These are phyloP conservation scores for Pantherophis guttatus DNA, from an alignment of 2,113 vertebrate species.

Conservation along the genomic window DNA sequence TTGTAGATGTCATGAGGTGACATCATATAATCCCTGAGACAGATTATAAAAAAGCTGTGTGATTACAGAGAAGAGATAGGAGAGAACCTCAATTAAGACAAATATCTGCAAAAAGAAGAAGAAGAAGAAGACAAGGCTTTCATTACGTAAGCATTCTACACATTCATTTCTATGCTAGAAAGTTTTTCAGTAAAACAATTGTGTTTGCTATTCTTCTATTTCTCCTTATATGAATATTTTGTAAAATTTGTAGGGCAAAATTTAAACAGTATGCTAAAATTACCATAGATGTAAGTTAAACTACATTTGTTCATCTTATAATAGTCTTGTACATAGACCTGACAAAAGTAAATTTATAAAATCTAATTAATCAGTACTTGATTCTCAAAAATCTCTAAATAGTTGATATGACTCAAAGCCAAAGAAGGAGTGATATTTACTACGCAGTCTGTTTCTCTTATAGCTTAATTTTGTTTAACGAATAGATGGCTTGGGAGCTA, in stretches of 20 bases:
- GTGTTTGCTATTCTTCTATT: neutral
- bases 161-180: neutral
- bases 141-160: constrained; percentile 16
- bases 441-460: neutral
- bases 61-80: neutral
- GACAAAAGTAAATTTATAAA: neutral
- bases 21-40: neutral
- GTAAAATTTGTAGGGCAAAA: neutral
- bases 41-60: constrained; percentile 25
- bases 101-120: neutral
- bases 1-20: fast-evolving
- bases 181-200: neutral
- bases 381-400: neutral
- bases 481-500: neutral
- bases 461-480: neutral
- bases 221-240: neutral
- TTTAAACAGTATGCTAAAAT: neutral
- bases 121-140: neutral
- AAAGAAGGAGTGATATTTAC: neutral
- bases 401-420: neutral
- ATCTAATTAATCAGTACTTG: neutral
- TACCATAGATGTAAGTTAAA: neutral
- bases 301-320: neutral
- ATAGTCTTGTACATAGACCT: neutral
- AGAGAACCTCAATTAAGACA: neutral